Base-by-base conservation (phyloP, 1,140 invertebrate genomes). In the Thaumatotibia leucotreta region DNA sequence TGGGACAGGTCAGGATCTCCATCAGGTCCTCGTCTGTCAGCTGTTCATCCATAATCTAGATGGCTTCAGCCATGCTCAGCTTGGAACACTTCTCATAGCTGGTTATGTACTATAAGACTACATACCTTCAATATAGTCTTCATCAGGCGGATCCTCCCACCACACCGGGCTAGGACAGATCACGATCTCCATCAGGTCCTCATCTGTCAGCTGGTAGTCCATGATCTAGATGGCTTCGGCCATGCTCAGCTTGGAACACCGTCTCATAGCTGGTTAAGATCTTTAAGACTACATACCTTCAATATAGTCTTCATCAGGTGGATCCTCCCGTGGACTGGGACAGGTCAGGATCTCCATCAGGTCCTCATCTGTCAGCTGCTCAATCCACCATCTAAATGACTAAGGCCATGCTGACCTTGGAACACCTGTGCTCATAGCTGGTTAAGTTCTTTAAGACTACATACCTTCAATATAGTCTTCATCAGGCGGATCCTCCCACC, bases 311-410 rank as follows among this genome's bases (percentile, higher is more conserved):
- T 65, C 45, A 54, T 82, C 73, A 4, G 78, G 82, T 0, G 80
- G 78, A 10, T 82, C 79, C 32, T 88, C 86, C 86, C 86, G 87
- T 0, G 86, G 86, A 49, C 86, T 88, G 14, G 80, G 79, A 20
- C 86, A 88, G 0, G 84, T 87, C 22, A 88, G 63, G 67, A 89
- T 87, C 67, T 89, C 86, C 72, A 87, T 66, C 2, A 84, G 63
- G 62, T 86, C 86, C 10, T 89, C 86, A 32, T 87, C 83, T 11
- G 77, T 67, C 27, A 88, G 52, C 65, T 75, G 5, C 23, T 83
- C 80, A 22, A n/a, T 84, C 82, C 1, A 75, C 66, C 0, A 83
- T 23, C 9, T 65, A 52, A 0, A 86, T 67, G 68, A 82, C 67
- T 4, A 84, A 82, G 0, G 61, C 50, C 31, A 84, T 72, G 11